Base-by-base conservation (phyloP, 2,797 vertebrate species). In the Galagoides demidoff region DNA sequence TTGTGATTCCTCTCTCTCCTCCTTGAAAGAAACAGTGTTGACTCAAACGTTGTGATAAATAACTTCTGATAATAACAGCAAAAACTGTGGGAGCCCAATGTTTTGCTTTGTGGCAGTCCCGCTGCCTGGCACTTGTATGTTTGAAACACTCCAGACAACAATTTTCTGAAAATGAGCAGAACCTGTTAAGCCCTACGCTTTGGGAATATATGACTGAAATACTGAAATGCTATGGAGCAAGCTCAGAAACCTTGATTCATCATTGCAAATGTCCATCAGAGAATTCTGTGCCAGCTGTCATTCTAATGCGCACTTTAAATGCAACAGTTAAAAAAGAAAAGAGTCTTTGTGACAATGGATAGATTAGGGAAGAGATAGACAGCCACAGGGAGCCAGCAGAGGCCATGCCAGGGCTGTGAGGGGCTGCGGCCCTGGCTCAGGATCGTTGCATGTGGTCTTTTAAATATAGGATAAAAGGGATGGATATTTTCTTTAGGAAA, bases 31-130 rank as follows among this genome's bases (percentile, higher is more conserved):
- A 0, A 0, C 59, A 55, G 2, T 71, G 20, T 92, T 97, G 93
- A 93, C 90, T 73, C 64, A 89, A 92, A 93, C 87, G 66, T 27
- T 83, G 90, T 97, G 93, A 93, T 95, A 96, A 97, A 98, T 94
- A 97, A 95, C 7, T 84, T 96, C 49, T 64, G 49, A 71, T 95
- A 92, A 17, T 92, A 92, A 81, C 82, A 19, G 45, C n/a, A 78
- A 96, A 95, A 81, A 23, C 78, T 83, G 74, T 93, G 37, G 20
- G 73, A 85, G 70, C 86, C 43, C 39, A n/a, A 89, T 83, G 77
- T 37, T 81, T 87, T 87, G 45, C 83, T 97, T 88, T 55, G 73
- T 55, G 87, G 49, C 14, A 57, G 19, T 92, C 19, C 70, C 73
- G 39, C 64, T 88, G 78, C n/a, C 64, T 96, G 39, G 8, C 59